phyloP scores from a whole-genome alignment of 2,797 vertebrate genomes.

The Clarias pachynema region DNA sequence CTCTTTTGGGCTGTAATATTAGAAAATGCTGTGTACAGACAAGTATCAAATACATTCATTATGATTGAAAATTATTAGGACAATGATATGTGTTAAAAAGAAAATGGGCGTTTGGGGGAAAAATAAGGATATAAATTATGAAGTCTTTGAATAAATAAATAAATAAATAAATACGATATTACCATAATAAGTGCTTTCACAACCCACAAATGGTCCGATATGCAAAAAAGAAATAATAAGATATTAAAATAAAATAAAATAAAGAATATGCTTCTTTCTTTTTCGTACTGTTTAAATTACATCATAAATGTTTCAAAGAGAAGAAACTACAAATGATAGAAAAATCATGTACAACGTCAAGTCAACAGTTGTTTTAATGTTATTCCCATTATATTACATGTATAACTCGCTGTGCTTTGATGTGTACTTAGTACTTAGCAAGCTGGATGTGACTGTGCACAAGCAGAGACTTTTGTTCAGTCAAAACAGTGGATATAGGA shows the following conservation, averaged over 20 bases:
- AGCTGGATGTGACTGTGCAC: not conserved
- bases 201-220: too few relatives aligned
- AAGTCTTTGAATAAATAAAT: not conserved
- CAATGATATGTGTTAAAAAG: not conserved
- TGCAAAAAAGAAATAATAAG: too few relatives aligned
- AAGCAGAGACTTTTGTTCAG: conserved; percentile 29
- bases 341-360: not conserved
- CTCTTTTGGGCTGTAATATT: not conserved
- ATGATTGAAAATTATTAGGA: not conserved
- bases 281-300: not conserved
- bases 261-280: not conserved
- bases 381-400: not conserved
- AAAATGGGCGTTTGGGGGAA: not conserved
- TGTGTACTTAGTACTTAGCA: not conserved
- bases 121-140: not conserved
- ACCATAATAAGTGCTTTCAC: not conserved
- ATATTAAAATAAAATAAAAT: too few relatives aligned
- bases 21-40: not conserved
- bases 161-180: not conserved
- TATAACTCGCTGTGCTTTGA: not conserved
- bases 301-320: not conserved
- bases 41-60: not conserved
- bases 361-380: not conserved
- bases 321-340: not conserved
- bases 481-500: conserved; percentile 38